Percentiles rank a stretch among this genome's conserved stretches.
These are phyloP conservation scores for Eristalis intricaria DNA, from an alignment of 2,888 invertebrate genomes.

Conservation along the genomic window DNA sequence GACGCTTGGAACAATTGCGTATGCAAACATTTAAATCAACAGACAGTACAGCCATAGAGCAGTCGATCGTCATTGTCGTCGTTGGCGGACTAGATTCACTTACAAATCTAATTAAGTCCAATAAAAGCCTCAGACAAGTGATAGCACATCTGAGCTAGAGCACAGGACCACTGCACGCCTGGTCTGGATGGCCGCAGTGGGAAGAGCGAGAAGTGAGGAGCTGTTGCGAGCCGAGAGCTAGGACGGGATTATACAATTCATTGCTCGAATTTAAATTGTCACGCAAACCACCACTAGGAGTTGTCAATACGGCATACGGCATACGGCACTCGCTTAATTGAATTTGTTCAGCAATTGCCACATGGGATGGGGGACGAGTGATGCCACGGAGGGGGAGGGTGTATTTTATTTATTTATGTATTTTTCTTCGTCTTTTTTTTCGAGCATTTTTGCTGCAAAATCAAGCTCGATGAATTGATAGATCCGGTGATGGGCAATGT, in stretches of 20 bases:
- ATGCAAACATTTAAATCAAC: constrained; percentile 70
- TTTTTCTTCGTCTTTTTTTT: constrained; percentile 31
- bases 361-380: constrained; percentile 19
- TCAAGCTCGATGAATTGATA: constrained; percentile 70
- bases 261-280: constrained; percentile 72
- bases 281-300: constrained; percentile 70
- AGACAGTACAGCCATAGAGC: constrained; percentile 19
- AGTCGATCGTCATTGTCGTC: constrained; percentile 7
- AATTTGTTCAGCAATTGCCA: constrained; percentile 68
- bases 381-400: constrained; percentile 18
- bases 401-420: constrained; percentile 67
- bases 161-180: background rate
- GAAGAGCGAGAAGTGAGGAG: background rate
- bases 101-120: constrained; percentile 82
- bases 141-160: constrained; percentile 53
- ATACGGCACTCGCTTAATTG: constrained; percentile 70
- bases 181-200: too few relatives aligned
- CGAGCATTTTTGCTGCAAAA: constrained; percentile 35
- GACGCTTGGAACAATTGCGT: constrained; percentile 71
- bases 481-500: constrained; percentile 67
- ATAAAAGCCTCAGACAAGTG: constrained; percentile 74
- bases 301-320: constrained; percentile 71
- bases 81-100: constrained; percentile 80
- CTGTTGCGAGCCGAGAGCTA: background rate
- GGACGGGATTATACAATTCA: constrained; percentile 69